Conservation (phyloP, 2,888 invertebrate species). For the Cantharis nigra region DNA sequence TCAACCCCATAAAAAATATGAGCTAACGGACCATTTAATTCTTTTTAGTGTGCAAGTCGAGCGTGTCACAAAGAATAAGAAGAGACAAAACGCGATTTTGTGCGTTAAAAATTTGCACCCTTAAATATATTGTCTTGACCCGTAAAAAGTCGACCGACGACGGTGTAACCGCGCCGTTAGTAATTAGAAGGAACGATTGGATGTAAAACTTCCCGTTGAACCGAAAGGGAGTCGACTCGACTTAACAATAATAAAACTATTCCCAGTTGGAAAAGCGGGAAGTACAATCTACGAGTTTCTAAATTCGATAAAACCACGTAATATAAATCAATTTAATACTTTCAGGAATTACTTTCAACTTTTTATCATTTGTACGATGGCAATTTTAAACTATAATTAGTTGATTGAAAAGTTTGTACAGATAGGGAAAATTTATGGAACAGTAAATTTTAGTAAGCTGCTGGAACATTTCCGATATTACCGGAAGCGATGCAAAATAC, state of each 20-base stretch:
- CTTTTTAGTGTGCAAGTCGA: background rate
- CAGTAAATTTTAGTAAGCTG: conserved; percentile 1
- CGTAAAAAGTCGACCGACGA: background rate
- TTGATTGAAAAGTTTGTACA: conserved; percentile 19
- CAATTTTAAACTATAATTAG: conserved; percentile 8
- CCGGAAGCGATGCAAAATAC: conserved; percentile 18
- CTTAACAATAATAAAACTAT: background rate
- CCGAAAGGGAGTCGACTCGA: background rate
- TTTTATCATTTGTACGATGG: background rate
- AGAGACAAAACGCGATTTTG: background rate
- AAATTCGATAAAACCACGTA: background rate
- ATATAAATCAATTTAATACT: background rate
- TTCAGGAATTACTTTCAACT: background rate
- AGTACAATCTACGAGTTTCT: background rate
- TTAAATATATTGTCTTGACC: background rate
- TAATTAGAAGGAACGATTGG: background rate
- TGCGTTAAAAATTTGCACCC: background rate
- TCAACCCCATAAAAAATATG: background rate
- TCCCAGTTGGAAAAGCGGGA: background rate
- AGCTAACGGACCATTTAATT: background rate
- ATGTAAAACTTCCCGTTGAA: background rate
- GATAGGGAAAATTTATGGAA: conserved; percentile 6
- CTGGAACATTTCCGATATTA: conserved; percentile 8
- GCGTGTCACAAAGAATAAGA: background rate
- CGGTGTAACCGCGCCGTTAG: background rate